Percentiles rank a stretch among this genome's conserved stretches.
These are phyloP conservation scores for Verasper variegatus DNA, from an alignment of 2,113 vertebrate species.

Conservation along the genomic window DNA sequence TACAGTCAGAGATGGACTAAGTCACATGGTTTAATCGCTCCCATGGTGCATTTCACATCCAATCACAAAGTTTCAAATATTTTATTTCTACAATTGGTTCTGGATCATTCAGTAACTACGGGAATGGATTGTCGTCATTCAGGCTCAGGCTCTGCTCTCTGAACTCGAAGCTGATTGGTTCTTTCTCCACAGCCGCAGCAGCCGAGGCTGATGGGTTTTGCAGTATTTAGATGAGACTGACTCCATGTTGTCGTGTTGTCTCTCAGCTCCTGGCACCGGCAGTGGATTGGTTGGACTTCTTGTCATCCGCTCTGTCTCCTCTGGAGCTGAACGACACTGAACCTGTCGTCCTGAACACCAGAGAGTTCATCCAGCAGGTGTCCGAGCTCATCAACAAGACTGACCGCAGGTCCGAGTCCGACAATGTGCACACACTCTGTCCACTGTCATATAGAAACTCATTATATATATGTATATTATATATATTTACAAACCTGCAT, in stretches of 20 bases:
- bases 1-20: no score
- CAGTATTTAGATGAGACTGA: background rate
- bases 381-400: constrained; percentile 94
- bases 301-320: constrained; percentile 88
- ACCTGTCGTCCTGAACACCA: constrained; percentile 92
- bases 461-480: no score
- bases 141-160: background rate
- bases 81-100: no score
- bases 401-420: constrained; percentile 82
- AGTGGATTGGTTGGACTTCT: constrained; percentile 94
- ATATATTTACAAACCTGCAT: no score
- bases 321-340: constrained; percentile 90
- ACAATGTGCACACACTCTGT: background rate
- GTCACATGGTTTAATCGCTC: no score
- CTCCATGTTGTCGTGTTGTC: background rate
- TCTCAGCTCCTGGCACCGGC: constrained; percentile 85
- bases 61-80: no score
- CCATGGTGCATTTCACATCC: no score
- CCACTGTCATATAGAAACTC: no score
- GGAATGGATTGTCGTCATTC: no score
- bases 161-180: background rate
- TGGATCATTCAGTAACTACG: no score
- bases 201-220: background rate
- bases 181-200: background rate
- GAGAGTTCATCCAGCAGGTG: constrained; percentile 92